Percentiles rank a stretch among this genome's conserved stretches.
phyloP scores from a whole-genome alignment of 2,113 vertebrate species.

The Microcebus lehilahytsara region DNA sequence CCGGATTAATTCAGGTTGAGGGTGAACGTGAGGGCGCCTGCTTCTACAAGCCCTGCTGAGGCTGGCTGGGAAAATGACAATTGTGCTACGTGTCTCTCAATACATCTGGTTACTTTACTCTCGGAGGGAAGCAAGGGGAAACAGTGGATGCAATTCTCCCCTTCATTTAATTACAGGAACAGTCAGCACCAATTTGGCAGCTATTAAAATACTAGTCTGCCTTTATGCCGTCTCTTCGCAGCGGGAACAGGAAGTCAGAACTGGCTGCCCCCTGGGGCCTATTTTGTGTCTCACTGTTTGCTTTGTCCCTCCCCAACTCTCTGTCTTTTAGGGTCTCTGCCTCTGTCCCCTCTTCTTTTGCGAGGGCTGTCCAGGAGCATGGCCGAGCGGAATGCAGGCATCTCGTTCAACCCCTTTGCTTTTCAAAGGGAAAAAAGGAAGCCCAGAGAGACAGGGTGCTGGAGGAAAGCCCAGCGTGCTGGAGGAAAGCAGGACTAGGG shows the following conservation, averaged over 20 bases:
- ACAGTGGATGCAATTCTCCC: not conserved
- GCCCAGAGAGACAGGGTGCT: not conserved
- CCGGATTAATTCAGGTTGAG: not conserved
- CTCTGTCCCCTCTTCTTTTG: not conserved
- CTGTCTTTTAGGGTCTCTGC: not conserved
- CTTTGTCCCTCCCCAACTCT: not conserved
- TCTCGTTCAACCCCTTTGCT: not conserved
- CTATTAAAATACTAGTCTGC: conserved; percentile 44
- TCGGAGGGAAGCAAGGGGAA: conserved; percentile 42
- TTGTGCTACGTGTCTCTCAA: not conserved
- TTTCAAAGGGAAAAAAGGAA: not conserved
- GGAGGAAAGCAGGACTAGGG: not conserved
- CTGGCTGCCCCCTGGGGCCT: not conserved
- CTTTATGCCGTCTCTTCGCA: not conserved
- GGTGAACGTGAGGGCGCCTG: not conserved
- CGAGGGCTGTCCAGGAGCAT: not conserved
- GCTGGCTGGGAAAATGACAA: not conserved
- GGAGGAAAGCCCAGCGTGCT: not conserved
- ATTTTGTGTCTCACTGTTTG: not conserved
- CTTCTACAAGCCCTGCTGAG: not conserved
- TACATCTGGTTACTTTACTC: not conserved
- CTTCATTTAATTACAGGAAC: conserved; percentile 58
- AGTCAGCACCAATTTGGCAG: conserved; percentile 45
- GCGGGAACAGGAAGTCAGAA: not conserved
- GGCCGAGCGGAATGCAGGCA: not conserved